Evolutionary conservation across 1,140 invertebrate species (phyloP).

Genomic region (Meloidogyne hapla): DNA sequence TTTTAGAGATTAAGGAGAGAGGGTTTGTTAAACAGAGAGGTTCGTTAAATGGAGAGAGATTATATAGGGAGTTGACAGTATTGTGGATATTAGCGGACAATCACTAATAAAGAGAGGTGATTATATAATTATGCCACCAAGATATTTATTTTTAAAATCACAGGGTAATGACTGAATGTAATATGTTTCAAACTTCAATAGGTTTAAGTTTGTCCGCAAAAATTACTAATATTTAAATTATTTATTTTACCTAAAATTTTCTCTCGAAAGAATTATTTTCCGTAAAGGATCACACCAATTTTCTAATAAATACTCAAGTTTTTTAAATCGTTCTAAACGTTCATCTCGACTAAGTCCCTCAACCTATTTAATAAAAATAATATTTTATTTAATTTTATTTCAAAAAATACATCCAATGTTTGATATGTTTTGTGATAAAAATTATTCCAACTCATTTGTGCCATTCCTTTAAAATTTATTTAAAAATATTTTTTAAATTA

Average conservation of each 20-base stretch:
- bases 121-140: no score
- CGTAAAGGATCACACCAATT: slow-evolving; percentile 44
- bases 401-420: slow-evolving; percentile 32
- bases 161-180: no score
- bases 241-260: slow-evolving; percentile 43
- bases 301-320: slow-evolving; percentile 42
- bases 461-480: slow-evolving; percentile 32
- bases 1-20: no score
- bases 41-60: no score
- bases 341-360: slow-evolving; percentile 22
- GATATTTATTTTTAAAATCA: no score
- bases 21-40: no score
- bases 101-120: no score
- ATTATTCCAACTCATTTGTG: slow-evolving; percentile 48
- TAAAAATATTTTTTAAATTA: neutral
- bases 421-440: slow-evolving; percentile 51
- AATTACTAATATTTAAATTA: no score
- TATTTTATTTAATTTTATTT: neutral
- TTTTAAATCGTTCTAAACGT: slow-evolving; percentile 42
- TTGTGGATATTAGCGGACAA: no score
- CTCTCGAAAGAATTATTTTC: slow-evolving; percentile 34
- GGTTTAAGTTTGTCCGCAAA: no score
- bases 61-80: no score
- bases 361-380: slow-evolving; percentile 19
- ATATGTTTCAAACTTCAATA: no score